Evolutionary conservation across 2,888 invertebrate genomes (phyloP), one percentile per base, ranked within the genome.

Genomic region (Drosophila hamatofila): DNA sequence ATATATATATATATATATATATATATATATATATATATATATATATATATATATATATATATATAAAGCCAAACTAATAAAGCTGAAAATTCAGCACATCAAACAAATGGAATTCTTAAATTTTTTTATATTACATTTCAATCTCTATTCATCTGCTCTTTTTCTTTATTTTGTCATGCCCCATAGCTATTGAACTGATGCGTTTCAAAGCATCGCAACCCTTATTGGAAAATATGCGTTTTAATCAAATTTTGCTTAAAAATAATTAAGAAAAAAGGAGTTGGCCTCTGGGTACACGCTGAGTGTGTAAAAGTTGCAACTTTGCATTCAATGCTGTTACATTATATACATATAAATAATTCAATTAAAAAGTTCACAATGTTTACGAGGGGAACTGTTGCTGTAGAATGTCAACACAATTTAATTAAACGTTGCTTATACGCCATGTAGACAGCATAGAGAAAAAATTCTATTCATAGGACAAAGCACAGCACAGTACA

Each of bases 331-430:
- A 60, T 75, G 67, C 72, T 70, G 64, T 78, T 72, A 57, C 70
- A 18, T 12, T 12, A 18, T 35, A 65, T 71, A 63, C 63, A 72
- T 35, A 54, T 61, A 76, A 41, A 63, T 81, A 75, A 82, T 84
- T 78, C 75, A 84, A 83, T 87, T 87, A 79, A 83, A 78, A 82
- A 71, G 70, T 80, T 84, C 72, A 73, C 70, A 82, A 66, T 80
- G 83, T 70, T 56, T 68, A 52, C 68, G 57, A 65, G 51, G 46
- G 51, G 42, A 44, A 52, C 42, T 46, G 61, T 33, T 56, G 48
- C 39, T 48, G 23, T 30, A 62, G 46, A 72, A 70, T 72, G 69
- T 76, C 81, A 72, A 75, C 54, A 68, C 67, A 87, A 80, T 79
- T 85, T 72, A 88, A 88, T 84, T 88, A 85, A 83, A 77, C 51